Base-by-base conservation (phyloP, 1,140 invertebrate species). In the Harpegnathos saltator region DNA sequence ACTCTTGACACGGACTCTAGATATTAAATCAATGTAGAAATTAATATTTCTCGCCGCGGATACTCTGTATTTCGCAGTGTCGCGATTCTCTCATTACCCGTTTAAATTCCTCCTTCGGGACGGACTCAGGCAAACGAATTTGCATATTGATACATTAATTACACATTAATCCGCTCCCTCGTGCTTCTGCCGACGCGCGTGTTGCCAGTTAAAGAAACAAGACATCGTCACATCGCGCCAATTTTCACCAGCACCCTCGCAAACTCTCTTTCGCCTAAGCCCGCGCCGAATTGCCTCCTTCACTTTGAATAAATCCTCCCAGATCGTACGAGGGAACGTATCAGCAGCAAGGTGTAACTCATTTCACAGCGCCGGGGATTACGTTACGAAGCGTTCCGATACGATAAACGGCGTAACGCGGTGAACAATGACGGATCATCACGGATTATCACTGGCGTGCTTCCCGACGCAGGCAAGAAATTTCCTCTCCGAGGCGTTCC, bases 81-180 rank as follows among this genome's bases (percentile, higher is more conserved):
- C 33, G 12, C n/a, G 14, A 48, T 22, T 44, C 11, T 69, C 11
- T 15, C 29, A 54, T 12, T 9, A 66, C 24, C 11, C 65, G 50
- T 17, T 38, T 22, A 12, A 26, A 7, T 56, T 78, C 52, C 9
- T 66, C 15, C 7, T n/a, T 15, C 24, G 3, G 50, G 38, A 15
- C 3, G 65, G 61, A 38, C 61, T 77, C 24, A 71, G 82, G 78
- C 63, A 48, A 63, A 15, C 19, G 38, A 74, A 38, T 62, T 73
- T 62, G 17, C 24, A 12, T 24, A 24, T 59, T 12, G 26, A 33
- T 7, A 7, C 33, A 33, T 33, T 33, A n/a, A n/a, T 5, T 9
- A 44, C 38, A 44, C 11, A 9, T 44, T 5, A 33, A 33, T 44
- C 7, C 11, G 11, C 19, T 24, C 26, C 24, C 17, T 75, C 19